These are phyloP conservation scores for Mesorhabditis spiculigera DNA, from an alignment of 2,888 invertebrate genomes.

Conservation along the genomic window DNA sequence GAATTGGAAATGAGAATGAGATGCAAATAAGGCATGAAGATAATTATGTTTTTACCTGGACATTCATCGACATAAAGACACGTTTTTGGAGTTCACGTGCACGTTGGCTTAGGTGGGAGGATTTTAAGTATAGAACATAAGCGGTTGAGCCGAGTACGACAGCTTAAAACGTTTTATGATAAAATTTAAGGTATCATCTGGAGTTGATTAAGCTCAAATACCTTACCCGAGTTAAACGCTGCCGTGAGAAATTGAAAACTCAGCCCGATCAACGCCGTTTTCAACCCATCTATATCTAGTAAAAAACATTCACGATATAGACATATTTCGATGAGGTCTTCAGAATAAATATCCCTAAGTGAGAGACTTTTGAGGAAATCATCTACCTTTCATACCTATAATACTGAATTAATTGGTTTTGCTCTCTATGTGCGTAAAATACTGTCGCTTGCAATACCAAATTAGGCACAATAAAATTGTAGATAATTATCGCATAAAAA, in stretches of 20 bases:
- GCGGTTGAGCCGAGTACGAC: too few relatives aligned
- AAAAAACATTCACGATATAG: background rate
- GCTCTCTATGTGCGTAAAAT: background rate
- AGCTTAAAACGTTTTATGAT: too few relatives aligned
- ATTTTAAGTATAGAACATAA: too few relatives aligned
- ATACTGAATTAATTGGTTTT: background rate
- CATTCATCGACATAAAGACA: too few relatives aligned
- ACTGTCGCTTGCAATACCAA: conserved; percentile 2
- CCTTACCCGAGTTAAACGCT: background rate
- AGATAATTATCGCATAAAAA: background rate
- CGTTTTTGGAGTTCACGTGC: too few relatives aligned
- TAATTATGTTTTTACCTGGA: too few relatives aligned
- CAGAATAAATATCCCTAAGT: background rate
- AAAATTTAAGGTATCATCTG: too few relatives aligned
- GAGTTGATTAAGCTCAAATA: too few relatives aligned
- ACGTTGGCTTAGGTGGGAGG: too few relatives aligned
- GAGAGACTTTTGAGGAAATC: background rate
- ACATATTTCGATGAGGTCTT: background rate
- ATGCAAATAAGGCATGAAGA: too few relatives aligned
- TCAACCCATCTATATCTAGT: background rate
- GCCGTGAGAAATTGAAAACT: background rate
- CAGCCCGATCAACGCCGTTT: background rate
- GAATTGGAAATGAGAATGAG: background rate
- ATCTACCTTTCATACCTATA: background rate
- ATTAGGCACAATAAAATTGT: conserved; percentile 1